These are phyloP conservation scores for Lycocorax pyrrhopterus DNA, from an alignment of 2,113 vertebrate genomes.

Conservation along the genomic window DNA sequence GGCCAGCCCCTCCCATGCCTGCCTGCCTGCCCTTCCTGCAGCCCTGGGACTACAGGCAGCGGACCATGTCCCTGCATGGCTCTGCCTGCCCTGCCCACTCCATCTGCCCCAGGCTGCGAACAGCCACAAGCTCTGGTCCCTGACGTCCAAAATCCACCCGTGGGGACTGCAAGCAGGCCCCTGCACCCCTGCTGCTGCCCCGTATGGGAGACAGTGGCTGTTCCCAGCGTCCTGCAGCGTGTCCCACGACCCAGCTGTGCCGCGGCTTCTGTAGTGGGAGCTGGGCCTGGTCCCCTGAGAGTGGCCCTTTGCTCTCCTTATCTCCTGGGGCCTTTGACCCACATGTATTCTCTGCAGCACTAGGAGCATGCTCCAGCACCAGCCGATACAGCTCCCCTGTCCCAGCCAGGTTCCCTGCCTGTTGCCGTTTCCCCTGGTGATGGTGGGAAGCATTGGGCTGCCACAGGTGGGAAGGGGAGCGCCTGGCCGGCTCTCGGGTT, in stretches of 20 bases:
- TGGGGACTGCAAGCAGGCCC: neutral
- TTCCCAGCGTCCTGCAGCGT: neutral
- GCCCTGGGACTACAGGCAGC: neutral
- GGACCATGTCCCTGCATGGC: fast-evolving
- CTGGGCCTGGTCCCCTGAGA: neutral
- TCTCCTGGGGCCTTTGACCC: neutral
- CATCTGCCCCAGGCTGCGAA: neutral
- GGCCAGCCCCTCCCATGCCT: neutral
- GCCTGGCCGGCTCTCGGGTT: fast-evolving
- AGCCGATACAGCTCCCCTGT: fast-evolving
- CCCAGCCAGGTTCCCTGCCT: fast-evolving
- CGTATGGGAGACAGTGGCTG: neutral
- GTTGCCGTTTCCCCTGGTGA: fast-evolving
- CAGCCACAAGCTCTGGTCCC: neutral
- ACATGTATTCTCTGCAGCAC: fast-evolving
- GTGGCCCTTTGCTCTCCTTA: neutral
- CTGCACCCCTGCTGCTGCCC: neutral
- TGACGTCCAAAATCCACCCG: fast-evolving
- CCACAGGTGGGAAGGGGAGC: fast-evolving
- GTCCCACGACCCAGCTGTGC: neutral
- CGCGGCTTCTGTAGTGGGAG: neutral
- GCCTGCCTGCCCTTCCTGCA: neutral
- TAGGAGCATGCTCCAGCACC: fast-evolving
- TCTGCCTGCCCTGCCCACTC: neutral
- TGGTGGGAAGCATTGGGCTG: neutral